Base-by-base conservation (phyloP, 2,888 invertebrate genomes). In the Heliconius hortense region DNA sequence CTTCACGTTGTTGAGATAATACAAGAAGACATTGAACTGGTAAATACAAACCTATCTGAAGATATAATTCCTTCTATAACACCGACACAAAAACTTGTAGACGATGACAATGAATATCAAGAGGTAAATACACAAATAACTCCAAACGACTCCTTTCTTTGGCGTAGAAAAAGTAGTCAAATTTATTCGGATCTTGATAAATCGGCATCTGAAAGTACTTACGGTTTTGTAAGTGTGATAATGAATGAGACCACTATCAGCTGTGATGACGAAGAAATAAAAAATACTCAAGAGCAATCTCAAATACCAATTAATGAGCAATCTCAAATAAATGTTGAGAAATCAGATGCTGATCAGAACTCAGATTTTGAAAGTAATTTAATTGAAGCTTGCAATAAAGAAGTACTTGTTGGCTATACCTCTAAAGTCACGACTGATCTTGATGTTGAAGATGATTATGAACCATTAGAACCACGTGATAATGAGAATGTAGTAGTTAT, bases 141-240 rank as follows among this genome's bases (percentile, higher is more conserved):
- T 81, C 96, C 96, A 2, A 96, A 96, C 83, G 94, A 94, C 79
- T 96, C 96, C 7, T 96, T 96, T 86, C 88, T 96, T 59, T 96
- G 96, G 95, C 94, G 95, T 75, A 86, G 93, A 77, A 95, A 93
- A 86, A 92, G 90, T 78, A 87, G 88, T 66, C 91, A 90, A 82
- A 88, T 90, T 79, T 92, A 91, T 82, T 88, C 89, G 2, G 94
- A 94, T 69, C 84, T 86, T 63, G 93, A 92, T 72, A 91, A 87
- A 80, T 85, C 88, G 18, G 24, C 81, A 70, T 86, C 88, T 24
- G 93, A 92, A 69, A 89, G 88, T 75, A 84, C 89, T 21, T 92
- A 92, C 74, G 89, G 90, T 78, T 86, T 88, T 80, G 84, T 90
- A 35, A 90, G 84, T 81, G 85, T 89, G 28, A 87, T 87, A 59